phyloP scores from a whole-genome alignment of 1,140 invertebrate species.

The Meloidogyne floridensis region DNA sequence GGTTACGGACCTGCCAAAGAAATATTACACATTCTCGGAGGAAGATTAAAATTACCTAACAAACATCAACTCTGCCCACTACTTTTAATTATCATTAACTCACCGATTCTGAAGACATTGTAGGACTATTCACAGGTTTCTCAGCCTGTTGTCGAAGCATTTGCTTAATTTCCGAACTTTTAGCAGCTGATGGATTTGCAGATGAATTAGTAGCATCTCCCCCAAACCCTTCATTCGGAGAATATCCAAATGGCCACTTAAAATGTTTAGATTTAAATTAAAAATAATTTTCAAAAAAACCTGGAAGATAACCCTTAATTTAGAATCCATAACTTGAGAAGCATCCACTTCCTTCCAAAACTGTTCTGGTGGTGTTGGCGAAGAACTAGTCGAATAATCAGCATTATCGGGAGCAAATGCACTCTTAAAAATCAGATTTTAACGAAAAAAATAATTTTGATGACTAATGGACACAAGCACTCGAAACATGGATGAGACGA shows the following conservation, averaged over 20 bases:
- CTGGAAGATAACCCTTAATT: conserved; percentile 52
- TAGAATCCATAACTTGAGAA: conserved; percentile 60
- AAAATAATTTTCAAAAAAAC: background rate
- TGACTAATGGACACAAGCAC: too few species aligned
- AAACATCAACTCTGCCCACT: too few species aligned
- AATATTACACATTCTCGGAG: too few species aligned
- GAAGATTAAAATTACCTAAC: too few species aligned
- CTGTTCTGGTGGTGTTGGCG: conserved; percentile 38
- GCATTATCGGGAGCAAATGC: conserved; percentile 51
- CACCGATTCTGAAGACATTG: background rate
- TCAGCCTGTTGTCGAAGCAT: background rate
- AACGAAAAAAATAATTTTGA: too few species aligned
- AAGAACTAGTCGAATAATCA: background rate
- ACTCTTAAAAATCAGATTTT: conserved; percentile 1
- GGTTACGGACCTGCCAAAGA: too few species aligned
- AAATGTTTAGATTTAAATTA: background rate
- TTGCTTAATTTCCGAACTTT: background rate
- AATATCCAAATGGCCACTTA: conserved; percentile 25
- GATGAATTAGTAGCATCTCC: background rate
- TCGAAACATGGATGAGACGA: too few species aligned
- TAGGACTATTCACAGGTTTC: background rate
- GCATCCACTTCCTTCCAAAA: conserved; percentile 56
- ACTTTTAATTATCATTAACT: too few species aligned
- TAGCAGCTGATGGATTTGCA: background rate
- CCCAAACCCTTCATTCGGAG: background rate